A percentile compares a stretch with the other conserved stretches of the same genome.
phyloP scores from a whole-genome alignment of 2,888 invertebrate genomes.

The Tryphoninae sp. region DNA sequence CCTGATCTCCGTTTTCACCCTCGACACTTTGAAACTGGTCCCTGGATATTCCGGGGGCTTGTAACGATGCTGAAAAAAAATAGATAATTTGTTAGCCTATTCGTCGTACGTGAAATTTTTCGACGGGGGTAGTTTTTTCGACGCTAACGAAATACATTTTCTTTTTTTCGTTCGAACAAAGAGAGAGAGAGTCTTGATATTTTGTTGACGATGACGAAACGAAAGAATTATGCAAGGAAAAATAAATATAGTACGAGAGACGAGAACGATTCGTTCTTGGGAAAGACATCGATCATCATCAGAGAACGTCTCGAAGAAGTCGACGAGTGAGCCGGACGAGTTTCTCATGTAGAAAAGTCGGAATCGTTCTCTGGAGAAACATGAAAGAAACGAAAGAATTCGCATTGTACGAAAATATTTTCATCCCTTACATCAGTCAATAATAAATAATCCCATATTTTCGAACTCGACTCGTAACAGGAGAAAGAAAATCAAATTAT shows the following conservation, averaged over 20 bases:
- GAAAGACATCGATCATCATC: slow-evolving; percentile 74
- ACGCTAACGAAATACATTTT: neutral
- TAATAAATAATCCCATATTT: too few species aligned
- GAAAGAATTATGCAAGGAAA: neutral
- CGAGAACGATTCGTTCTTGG: slow-evolving; percentile 58
- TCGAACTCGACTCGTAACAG: too few species aligned
- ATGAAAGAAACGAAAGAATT: too few species aligned
- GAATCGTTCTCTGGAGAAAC: slow-evolving; percentile 23
- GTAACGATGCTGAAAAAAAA: slow-evolving; percentile 56
- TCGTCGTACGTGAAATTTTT: slow-evolving; percentile 7
- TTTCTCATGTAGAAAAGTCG: neutral
- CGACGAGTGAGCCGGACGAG: slow-evolving; percentile 41
- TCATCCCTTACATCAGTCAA: too few species aligned
- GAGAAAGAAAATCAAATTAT: too few species aligned
- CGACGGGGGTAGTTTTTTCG: neutral
- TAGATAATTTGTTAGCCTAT: neutral
- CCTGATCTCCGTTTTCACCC: slow-evolving; percentile 68
- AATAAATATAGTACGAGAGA: neutral
- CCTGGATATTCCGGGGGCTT: slow-evolving; percentile 54
- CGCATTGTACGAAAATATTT: neutral
- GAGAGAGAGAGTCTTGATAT: neutral
- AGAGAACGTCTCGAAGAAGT: slow-evolving; percentile 66
- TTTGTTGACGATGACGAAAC: neutral
- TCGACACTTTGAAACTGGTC: slow-evolving; percentile 54
- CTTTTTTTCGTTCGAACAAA: neutral